Evolutionary conservation across 2,113 vertebrate species (phyloP).

Genomic region (Microcebus murinus): DNA sequence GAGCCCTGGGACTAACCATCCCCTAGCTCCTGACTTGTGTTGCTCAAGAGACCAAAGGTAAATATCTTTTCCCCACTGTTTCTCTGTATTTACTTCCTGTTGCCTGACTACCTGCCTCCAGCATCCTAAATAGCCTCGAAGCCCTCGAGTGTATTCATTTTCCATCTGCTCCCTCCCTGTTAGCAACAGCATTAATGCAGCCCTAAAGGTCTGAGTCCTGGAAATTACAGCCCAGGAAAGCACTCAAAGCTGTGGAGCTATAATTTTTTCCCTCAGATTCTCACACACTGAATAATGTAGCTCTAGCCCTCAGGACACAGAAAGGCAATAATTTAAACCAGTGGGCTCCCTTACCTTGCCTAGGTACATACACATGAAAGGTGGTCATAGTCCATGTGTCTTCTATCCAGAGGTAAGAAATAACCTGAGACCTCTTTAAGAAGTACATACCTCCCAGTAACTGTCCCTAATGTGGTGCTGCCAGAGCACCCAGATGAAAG

Average conservation of each 20-base stretch:
- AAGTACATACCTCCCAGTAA: not conserved
- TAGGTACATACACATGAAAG: not conserved
- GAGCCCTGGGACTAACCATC: not conserved
- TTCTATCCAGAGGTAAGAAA: not conserved
- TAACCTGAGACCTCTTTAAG: not conserved
- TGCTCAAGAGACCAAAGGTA: slow-evolving; percentile 44
- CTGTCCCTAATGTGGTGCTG: not conserved
- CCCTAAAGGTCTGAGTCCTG: slow-evolving; percentile 11
- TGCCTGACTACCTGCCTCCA: slow-evolving; percentile 68
- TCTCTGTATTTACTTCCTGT: slow-evolving; percentile 68
- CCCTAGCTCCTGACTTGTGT: not conserved
- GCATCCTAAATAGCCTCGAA: slow-evolving; percentile 48
- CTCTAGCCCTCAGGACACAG: not conserved
- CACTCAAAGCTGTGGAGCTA: not conserved
- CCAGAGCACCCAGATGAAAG: not conserved
- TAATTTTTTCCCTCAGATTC: not conserved
- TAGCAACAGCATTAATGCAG: not conserved
- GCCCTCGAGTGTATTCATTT: slow-evolving; percentile 58
- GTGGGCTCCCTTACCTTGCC: not conserved
- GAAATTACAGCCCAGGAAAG: slow-evolving; percentile 43
- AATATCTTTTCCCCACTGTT: slow-evolving; percentile 48
- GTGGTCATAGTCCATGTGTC: not conserved
- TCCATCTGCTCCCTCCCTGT: slow-evolving; percentile 47
- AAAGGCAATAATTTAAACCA: not conserved
- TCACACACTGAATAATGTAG: not conserved